Conservation (phyloP, 2,888 invertebrate genomes). For the Noctua janthina region DNA sequence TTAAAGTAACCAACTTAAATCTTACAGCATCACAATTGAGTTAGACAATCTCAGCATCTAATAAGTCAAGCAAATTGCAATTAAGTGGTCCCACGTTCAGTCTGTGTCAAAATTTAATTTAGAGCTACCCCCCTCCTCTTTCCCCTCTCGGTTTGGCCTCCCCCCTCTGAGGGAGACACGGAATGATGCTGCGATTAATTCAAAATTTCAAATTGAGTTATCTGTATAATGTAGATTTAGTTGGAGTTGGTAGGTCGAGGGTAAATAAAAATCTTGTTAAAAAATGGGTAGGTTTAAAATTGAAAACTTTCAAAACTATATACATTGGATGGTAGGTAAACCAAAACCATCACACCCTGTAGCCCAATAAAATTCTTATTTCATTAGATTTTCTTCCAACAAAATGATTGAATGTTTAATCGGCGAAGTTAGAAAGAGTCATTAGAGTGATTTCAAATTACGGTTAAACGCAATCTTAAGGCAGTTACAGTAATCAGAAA, state of each 20-base stretch:
- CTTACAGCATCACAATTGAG: constrained; percentile 66
- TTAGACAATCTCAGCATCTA: constrained; percentile 67
- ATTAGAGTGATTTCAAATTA: not conserved
- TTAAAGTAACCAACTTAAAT: constrained; percentile 55
- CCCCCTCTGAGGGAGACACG: constrained; percentile 53
- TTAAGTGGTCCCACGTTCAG: constrained; percentile 75
- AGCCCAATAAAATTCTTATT: not conserved
- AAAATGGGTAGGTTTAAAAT: not conserved
- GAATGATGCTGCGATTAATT: constrained; percentile 74
- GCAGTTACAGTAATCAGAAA: not conserved
- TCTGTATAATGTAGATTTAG: constrained; percentile 65
- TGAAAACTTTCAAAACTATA: not conserved
- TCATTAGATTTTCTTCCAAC: not conserved
- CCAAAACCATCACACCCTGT: not conserved
- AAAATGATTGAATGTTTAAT: constrained; percentile 9
- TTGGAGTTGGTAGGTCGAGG: constrained; percentile 33
- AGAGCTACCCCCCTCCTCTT: constrained; percentile 54
- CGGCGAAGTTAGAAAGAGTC: not conserved
- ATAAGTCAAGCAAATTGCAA: constrained; percentile 80
- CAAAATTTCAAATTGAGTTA: constrained; percentile 76
- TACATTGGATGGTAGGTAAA: not conserved
- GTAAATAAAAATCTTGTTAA: constrained; percentile 19
- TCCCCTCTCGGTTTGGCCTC: constrained; percentile 36
- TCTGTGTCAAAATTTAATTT: constrained; percentile 80
- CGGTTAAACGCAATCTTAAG: not conserved